Evolutionary conservation across 2,797 vertebrate species (phyloP).

Genomic region (Notolepis coatsorum): DNA sequence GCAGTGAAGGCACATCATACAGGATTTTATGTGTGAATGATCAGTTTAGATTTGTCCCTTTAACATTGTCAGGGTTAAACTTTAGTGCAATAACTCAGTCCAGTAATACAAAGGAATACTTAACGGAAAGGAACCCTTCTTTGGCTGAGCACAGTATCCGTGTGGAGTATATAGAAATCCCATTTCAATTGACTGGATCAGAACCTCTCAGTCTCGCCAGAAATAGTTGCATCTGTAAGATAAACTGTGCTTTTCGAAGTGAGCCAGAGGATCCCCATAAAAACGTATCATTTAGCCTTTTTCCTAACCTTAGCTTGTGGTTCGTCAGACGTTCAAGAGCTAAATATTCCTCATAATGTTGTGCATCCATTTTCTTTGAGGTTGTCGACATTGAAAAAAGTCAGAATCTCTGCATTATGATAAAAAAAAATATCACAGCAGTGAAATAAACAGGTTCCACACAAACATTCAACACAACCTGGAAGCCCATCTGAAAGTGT

Average conservation of each 20-base stretch:
- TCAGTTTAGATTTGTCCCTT: neutral
- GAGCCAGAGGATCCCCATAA: no score
- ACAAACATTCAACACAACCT: neutral
- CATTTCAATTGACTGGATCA: neutral
- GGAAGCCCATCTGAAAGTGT: neutral
- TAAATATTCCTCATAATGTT: no score
- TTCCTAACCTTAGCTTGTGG: no score
- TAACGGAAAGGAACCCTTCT: slow-evolving; percentile 13
- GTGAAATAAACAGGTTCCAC: no score
- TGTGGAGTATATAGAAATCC: neutral
- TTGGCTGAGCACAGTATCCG: slow-evolving; percentile 32
- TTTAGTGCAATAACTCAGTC: slow-evolving; percentile 30
- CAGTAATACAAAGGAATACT: slow-evolving; percentile 20
- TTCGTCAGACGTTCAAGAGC: no score
- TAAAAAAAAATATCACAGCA: no score
- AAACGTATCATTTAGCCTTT: no score
- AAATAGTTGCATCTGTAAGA: no score
- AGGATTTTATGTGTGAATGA: neutral
- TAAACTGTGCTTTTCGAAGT: no score
- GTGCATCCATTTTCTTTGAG: no score
- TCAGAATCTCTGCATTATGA: no score
- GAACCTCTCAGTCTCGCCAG: neutral
- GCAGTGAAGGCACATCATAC: slow-evolving; percentile 60
- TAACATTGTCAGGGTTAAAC: neutral
- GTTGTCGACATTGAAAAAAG: no score